Base-by-base conservation (phyloP, 2,888 invertebrate genomes). In the Campopleginae sp. region DNA sequence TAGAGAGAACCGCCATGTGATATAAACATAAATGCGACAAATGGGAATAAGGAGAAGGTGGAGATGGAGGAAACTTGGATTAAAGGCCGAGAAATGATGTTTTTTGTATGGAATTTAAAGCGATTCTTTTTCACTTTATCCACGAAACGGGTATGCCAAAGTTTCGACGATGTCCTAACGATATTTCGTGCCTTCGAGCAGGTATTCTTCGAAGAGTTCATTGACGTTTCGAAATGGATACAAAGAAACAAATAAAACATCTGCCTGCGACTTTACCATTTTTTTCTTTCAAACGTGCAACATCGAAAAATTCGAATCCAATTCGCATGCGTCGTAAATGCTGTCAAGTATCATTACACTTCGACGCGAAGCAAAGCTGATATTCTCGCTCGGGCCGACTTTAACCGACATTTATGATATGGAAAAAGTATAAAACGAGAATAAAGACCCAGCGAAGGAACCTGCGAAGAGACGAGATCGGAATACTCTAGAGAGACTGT, bases 371-470 rank as follows among this genome's bases (percentile, higher is more conserved):
- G 14, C 48, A 63, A 68, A 38, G 68, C 51, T 31, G 74, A 78
- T 66, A 79, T 83, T 74, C 74, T 51, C 58, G 51, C 42, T 65
- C 63, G 42, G n/a, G n/a, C 48, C 48, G 33, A 33, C 78, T 74
- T 51, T 6, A 63, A 46, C 27, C 48, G 74, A 83, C 72, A 48
- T 83, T 79, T 83, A 83, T 80, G 74, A 79, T 83, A 72, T 51
- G 27, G 33, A 23, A 77, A 54, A 72, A 44, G 54, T 71, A 70
- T 46, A 71, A 61, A n/a, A 58, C 27, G 63, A 46, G 33, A 19
- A 44, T 12, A 23, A 66, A 33, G 58, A 48, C 23, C 33, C 19
- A 5, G 42, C 44, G 44, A 54, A 44, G 7, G 68, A 65, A 51
- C 66, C 42, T 51, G 38, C 68, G 66, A 5, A 65, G 66, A 74